These are phyloP conservation scores for Brachionus paranguensis DNA, from an alignment of 1,140 invertebrate species.

Conservation along the genomic window DNA sequence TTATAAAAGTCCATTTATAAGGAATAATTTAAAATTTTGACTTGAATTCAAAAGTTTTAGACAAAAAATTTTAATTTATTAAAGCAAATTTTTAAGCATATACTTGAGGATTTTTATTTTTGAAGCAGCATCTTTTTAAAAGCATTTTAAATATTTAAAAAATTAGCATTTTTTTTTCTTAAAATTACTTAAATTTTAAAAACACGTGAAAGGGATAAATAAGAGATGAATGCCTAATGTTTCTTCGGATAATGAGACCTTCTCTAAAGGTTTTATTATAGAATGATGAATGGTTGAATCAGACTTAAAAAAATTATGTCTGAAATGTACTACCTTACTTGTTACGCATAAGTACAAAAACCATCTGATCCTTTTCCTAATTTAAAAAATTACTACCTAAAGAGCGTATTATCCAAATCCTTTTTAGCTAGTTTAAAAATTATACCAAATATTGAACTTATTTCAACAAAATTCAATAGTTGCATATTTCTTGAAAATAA, in stretches of 20 bases:
- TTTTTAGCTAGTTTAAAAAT: too few relatives aligned
- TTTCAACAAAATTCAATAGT: too few relatives aligned
- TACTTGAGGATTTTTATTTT: background rate
- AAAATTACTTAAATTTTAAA: background rate
- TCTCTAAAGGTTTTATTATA: slow-evolving; percentile 28
- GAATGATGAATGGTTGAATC: slow-evolving; percentile 40
- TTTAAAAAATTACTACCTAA: too few relatives aligned
- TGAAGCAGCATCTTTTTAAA: background rate
- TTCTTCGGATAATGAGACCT: slow-evolving; percentile 32
- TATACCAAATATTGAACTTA: too few relatives aligned
- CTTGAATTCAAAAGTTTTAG: background rate
- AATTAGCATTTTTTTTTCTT: background rate
- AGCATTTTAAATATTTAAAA: background rate
- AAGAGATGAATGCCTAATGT: background rate
- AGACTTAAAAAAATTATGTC: slow-evolving; percentile 40
- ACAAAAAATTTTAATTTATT: background rate
- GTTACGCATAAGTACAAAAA: slow-evolving; percentile 40
- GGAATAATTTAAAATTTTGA: background rate
- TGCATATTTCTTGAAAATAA: too few relatives aligned
- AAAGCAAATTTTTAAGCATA: background rate
- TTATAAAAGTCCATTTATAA: background rate
- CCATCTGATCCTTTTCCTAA: slow-evolving; percentile 9
- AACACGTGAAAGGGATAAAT: background rate
- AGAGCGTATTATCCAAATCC: too few relatives aligned
- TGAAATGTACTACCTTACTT: slow-evolving; percentile 35